A percentile compares a stretch with the other conserved stretches of the same genome.
phyloP scores from a whole-genome alignment of 2,113 vertebrate species.

The Barbus barbus region DNA sequence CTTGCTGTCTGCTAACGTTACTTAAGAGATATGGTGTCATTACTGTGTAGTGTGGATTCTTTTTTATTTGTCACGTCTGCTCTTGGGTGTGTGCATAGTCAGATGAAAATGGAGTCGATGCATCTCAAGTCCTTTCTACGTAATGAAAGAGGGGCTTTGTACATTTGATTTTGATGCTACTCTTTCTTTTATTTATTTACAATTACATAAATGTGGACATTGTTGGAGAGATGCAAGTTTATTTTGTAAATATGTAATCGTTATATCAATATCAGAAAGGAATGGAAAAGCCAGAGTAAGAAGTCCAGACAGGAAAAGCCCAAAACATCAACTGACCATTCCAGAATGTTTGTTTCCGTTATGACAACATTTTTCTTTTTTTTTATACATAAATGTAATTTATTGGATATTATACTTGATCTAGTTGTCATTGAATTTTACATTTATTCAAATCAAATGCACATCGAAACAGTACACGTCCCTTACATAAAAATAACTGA shows the following conservation, averaged over 20 bases:
- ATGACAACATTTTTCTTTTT: background rate
- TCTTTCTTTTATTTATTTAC: conserved; percentile 69
- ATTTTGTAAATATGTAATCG: conserved; percentile 52
- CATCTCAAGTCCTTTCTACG: conserved; percentile 66
- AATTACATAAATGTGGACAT: conserved; percentile 53
- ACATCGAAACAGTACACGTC: background rate
- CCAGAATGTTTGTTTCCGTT: conserved; percentile 29
- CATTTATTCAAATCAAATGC: background rate
- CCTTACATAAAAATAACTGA: background rate
- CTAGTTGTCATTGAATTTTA: background rate
- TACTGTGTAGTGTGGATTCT: conserved; percentile 60
- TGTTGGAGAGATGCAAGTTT: conserved; percentile 32
- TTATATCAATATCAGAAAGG: conserved; percentile 38
- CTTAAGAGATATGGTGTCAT: conserved; percentile 34
- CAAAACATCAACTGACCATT: conserved; percentile 19
- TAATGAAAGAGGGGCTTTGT: conserved; percentile 50
- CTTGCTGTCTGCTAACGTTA: conserved; percentile 58
- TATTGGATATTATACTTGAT: background rate
- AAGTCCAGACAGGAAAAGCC: conserved; percentile 33
- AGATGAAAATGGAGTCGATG: conserved; percentile 54
- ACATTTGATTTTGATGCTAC: conserved; percentile 60
- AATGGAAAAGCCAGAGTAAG: conserved; percentile 52
- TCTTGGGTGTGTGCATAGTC: conserved; percentile 59
- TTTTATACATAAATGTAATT: background rate
- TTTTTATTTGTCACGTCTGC: conserved; percentile 72